A percentile compares a stretch with the other conserved stretches of the same genome.
Evolutionary conservation across 2,888 invertebrate genomes (phyloP).

Genomic region (Plemyria rubiginata): DNA sequence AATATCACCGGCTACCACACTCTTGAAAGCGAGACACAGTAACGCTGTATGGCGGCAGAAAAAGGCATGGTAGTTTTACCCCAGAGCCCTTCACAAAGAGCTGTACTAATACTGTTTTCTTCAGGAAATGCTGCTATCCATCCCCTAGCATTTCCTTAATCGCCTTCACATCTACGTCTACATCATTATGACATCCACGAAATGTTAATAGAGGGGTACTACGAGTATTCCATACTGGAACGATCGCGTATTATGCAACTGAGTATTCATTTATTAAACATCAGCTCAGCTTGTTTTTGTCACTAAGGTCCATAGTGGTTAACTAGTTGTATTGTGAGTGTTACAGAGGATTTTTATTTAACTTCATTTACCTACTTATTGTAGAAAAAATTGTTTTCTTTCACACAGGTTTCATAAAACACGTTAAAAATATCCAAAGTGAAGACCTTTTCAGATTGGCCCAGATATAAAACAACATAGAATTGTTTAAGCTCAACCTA

Average conservation of each 20-base stretch:
- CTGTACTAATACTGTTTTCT: no score
- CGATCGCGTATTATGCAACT: conserved; percentile 67
- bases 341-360: conserved; percentile 1
- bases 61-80: no score
- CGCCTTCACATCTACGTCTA: no score
- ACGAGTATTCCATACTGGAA: conserved; percentile 63
- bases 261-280: conserved; percentile 43
- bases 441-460: conserved; percentile 43
- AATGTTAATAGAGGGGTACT: no score
- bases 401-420: neutral
- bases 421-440: conserved; percentile 4
- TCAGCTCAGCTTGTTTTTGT: conserved; percentile 18
- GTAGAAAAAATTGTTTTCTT: neutral
- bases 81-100: no score
- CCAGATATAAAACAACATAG: conserved; percentile 58
- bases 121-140: no score
- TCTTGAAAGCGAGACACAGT: no score
- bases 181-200: no score
- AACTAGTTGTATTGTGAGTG: conserved; percentile 19
- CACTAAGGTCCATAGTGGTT: conserved; percentile 21
- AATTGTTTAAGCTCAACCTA: conserved; percentile 66
- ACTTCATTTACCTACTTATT: neutral
- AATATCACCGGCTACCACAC: no score
- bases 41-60: no score
- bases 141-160: no score